Percentiles rank a stretch among this genome's conserved stretches.
Evolutionary conservation across 2,888 invertebrate genomes (phyloP).

Genomic region (Lasius fuliginosus): DNA sequence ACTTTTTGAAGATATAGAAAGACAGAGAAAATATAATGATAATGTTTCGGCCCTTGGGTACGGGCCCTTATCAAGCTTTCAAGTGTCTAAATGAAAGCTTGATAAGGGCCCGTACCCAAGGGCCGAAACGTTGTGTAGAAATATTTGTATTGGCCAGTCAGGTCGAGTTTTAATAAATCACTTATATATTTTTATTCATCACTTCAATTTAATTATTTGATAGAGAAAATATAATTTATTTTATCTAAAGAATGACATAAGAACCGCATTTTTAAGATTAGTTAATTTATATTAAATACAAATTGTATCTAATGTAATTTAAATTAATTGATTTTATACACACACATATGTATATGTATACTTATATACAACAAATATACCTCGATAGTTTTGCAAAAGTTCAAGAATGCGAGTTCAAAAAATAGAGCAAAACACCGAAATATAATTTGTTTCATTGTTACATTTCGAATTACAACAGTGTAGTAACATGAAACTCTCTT

Average conservation of each 20-base stretch:
- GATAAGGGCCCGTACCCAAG: no score
- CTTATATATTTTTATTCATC: no score
- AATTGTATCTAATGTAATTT: background rate
- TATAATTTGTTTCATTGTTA: conserved; percentile 11
- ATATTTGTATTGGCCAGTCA: no score
- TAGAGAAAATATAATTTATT: background rate
- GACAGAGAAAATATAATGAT: background rate
- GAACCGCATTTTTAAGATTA: background rate
- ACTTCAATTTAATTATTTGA: no score
- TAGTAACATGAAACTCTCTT: conserved; percentile 10
- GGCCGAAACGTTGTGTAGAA: no score
- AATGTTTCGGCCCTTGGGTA: no score
- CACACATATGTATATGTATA: no score
- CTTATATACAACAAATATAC: no score
- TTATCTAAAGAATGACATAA: background rate
- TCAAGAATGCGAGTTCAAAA: background rate
- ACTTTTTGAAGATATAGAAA: background rate
- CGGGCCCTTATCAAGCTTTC: no score
- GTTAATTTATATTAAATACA: background rate
- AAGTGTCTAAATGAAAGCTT: no score
- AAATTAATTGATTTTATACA: background rate
- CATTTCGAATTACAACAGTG: conserved; percentile 32
- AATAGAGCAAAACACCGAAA: background rate
- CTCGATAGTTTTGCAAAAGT: background rate
- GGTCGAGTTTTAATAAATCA: no score